Evolutionary conservation across 1,140 invertebrate genomes (phyloP), one percentile per base, ranked within the genome.

Genomic region (Heliconius congener): DNA sequence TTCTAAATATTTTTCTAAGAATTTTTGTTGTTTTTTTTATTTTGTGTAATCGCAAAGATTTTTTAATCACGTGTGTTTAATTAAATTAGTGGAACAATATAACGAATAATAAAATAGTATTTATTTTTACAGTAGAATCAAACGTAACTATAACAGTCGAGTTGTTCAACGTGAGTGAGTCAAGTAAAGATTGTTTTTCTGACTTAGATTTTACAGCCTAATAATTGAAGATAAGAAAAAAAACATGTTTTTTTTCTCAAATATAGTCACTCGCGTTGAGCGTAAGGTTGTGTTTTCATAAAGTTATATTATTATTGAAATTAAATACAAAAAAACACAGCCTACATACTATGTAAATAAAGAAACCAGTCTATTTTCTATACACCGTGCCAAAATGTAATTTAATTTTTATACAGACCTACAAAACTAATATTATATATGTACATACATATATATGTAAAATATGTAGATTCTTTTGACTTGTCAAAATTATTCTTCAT

Each of bases 381-480:
- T 79, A 81, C 79, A 76, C 80, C 76, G 82, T 84, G 82, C 82
- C 82, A 84, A 84, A 82, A 83, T 73, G 66, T 84, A 80, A 80
- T 81, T 78, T 78, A 78, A 60, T 79, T 81, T 73, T 79, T 78
- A 81, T 71, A 83, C 74, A 75, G 46, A 77, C 46, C 74, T 77
- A 82, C 66, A 66, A 13, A 66, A 66, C 60, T 66, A 16, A 13
- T 66, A 66, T 66, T 66, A 66, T 30, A 30, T 66, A 66, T 66
- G n/a, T 27, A 66, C 27, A 57, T 57, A 18, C n/a, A 57, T 4
- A 55, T 19, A 19, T 55, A 9, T 57, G 55, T n/a, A n/a, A 23
- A 8, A 3, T 66, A n/a, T 30, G 9, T 66, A 66, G 5, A 66
- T 23, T 66, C 27, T n/a, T 66, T 66, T 27, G 23, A 66, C 60